phyloP scores from a whole-genome alignment of 2,797 vertebrate species.

The Parauchenoglanis ngamensis region DNA sequence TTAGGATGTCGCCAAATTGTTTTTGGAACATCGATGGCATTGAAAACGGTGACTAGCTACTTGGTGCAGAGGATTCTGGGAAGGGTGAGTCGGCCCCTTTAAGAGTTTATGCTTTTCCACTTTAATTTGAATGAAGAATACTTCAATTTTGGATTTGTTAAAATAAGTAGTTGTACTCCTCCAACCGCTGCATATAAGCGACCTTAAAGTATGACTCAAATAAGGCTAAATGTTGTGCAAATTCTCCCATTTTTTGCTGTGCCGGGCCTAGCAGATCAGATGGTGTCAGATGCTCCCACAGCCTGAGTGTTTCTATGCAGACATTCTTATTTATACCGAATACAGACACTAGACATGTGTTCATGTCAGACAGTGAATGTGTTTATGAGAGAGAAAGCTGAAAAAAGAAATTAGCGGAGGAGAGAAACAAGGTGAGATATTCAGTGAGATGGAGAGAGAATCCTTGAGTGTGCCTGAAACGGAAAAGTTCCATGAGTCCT shows the following conservation, averaged over 20 bases:
- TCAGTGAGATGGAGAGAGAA: neutral
- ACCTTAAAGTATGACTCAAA: neutral
- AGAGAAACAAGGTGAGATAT: slow-evolving; percentile 6
- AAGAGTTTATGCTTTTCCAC: neutral
- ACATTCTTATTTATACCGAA: slow-evolving; percentile 14
- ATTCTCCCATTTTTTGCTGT: neutral
- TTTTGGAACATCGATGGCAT: no score
- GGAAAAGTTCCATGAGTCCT: neutral
- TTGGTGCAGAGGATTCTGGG: no score
- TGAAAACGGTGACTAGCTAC: no score
- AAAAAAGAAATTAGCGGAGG: neutral
- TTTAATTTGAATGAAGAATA: neutral
- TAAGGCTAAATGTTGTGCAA: neutral
- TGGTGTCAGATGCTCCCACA: neutral
- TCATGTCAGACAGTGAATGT: slow-evolving; percentile 9
- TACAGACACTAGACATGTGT: slow-evolving; percentile 16
- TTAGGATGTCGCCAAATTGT: no score
- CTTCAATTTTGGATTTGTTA: neutral
- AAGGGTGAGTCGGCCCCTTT: neutral
- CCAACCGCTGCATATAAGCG: neutral
- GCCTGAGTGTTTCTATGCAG: slow-evolving; percentile 12
- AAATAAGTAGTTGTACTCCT: neutral
- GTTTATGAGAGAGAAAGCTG: neutral
- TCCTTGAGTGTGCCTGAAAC: neutral
- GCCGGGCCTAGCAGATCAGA: neutral